Evolutionary conservation across 1,140 invertebrate genomes (phyloP).

Genomic region (Phymorhynchus buccinoides): DNA sequence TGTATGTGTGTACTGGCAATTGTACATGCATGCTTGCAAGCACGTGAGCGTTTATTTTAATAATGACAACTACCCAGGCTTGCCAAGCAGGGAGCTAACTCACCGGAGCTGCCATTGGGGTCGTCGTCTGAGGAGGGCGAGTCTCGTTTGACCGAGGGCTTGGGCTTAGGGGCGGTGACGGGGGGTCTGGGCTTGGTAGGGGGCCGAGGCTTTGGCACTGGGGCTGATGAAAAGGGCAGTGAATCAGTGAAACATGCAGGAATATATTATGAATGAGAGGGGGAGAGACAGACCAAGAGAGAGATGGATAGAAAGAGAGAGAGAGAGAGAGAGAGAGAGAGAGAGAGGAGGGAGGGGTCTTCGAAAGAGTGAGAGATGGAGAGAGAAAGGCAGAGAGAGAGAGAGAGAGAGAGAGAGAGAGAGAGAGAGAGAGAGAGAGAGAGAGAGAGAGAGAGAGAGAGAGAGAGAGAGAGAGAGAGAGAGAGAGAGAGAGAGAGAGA

Average conservation of each 20-base stretch:
- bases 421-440: not conserved
- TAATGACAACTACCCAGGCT: no score
- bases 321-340: not conserved
- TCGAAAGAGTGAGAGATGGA: not conserved
- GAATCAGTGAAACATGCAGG: not conserved
- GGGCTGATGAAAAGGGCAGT: not conserved
- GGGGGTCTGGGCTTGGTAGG: slow-evolving; percentile 41
- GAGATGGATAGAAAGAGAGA: not conserved
- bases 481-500: not conserved
- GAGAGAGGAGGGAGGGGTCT: no score
- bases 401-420: not conserved
- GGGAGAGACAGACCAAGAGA: not conserved
- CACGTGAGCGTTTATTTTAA: no score
- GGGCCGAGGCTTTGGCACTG: slow-evolving; percentile 37
- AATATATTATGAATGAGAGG: not conserved
- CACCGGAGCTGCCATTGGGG: not conserved
- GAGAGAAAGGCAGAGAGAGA: not conserved
- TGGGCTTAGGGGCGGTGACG: slow-evolving; percentile 30
- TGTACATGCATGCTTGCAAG: no score
- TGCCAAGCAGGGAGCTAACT: no score
- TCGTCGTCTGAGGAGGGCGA: slow-evolving; percentile 11
- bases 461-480: not conserved
- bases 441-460: not conserved
- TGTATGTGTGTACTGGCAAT: no score
- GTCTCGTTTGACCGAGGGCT: not conserved